Conservation (phyloP, 1,140 invertebrate genomes). For the Harpegnathos saltator region DNA sequence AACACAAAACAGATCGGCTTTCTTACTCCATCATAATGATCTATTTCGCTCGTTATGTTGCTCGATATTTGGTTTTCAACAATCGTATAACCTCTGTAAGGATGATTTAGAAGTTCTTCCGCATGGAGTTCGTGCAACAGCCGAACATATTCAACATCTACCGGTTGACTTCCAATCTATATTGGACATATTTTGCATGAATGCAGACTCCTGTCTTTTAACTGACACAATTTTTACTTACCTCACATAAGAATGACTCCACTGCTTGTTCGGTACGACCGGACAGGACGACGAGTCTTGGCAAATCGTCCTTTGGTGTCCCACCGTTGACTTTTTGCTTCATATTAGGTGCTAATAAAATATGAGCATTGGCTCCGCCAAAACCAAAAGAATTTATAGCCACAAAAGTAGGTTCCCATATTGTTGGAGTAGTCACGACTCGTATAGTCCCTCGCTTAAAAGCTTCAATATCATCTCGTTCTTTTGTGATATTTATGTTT, state of each 20-base stretch:
- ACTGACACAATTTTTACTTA: not conserved
- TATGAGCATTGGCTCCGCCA: slow-evolving; percentile 41
- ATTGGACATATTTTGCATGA: not conserved
- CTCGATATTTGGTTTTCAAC: slow-evolving; percentile 81
- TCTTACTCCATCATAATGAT: slow-evolving; percentile 87
- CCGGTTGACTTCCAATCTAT: slow-evolving; percentile 81
- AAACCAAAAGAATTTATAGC: not conserved
- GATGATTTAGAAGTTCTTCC: slow-evolving; percentile 86
- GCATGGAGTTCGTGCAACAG: slow-evolving; percentile 85
- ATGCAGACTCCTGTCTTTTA: not conserved
- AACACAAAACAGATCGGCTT: slow-evolving; percentile 95
- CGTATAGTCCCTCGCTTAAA: slow-evolving; percentile 3
- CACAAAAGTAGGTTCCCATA: too few species aligned
- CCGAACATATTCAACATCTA: slow-evolving; percentile 86
- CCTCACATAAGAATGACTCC: not conserved
- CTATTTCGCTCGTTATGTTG: slow-evolving; percentile 83
- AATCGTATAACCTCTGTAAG: slow-evolving; percentile 86
- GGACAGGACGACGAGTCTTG: slow-evolving; percentile 15
- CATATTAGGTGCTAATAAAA: slow-evolving; percentile 24
- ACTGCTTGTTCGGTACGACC: slow-evolving; percentile 7
- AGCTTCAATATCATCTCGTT: not conserved
- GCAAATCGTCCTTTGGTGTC: slow-evolving; percentile 29
- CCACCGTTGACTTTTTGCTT: slow-evolving; percentile 35
- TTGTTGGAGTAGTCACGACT: not conserved
- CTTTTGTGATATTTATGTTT: slow-evolving; percentile 12